phyloP scores from a whole-genome alignment of 2,888 invertebrate genomes.

The Drosophila demipolita region DNA sequence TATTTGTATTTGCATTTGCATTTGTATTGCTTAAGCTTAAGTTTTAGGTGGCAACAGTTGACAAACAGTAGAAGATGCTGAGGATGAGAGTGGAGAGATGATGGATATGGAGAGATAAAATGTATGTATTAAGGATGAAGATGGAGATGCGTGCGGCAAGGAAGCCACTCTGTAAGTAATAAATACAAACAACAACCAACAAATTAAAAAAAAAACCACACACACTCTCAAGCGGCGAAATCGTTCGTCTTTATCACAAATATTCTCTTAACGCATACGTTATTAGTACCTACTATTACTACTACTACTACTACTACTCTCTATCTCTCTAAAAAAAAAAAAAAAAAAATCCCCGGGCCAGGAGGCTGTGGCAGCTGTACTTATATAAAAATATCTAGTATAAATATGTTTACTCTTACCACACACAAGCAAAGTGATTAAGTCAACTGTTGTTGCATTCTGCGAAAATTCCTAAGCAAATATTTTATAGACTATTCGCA shows the following conservation, averaged over 20 bases:
- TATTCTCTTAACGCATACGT: conserved; percentile 47
- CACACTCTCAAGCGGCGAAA: conserved; percentile 55
- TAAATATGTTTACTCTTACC: conserved; percentile 36
- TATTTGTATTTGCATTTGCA: conserved; percentile 40
- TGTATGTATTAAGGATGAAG: conserved; percentile 33
- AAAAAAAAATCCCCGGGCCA: conserved; percentile 7
- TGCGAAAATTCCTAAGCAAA: conserved; percentile 40
- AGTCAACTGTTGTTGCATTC: conserved; percentile 72
- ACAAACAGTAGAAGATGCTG: conserved; percentile 38
- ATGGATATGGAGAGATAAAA: conserved; percentile 35
- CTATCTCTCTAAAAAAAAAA: conserved; percentile 46
- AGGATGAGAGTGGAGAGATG: conserved; percentile 32
- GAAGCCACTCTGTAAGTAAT: conserved; percentile 82
- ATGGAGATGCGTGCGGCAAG: conserved; percentile 76
- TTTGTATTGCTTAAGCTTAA: conserved; percentile 58
- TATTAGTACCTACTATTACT: conserved; percentile 46
- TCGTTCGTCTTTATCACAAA: conserved; percentile 51
- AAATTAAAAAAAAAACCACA: conserved; percentile 53
- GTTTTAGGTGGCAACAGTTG: conserved; percentile 69
- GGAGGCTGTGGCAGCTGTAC: conserved; percentile 27
- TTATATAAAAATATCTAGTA: conserved; percentile 23
- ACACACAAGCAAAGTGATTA: conserved; percentile 46
- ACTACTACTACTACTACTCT: conserved; percentile 43
- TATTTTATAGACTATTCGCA: conserved; percentile 30
- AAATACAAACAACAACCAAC: conserved; percentile 46